Percentiles rank a stretch among this genome's conserved stretches.
These are phyloP conservation scores for Phylloscopus trochilus DNA, from an alignment of 2,113 vertebrate species.

Conservation along the genomic window DNA sequence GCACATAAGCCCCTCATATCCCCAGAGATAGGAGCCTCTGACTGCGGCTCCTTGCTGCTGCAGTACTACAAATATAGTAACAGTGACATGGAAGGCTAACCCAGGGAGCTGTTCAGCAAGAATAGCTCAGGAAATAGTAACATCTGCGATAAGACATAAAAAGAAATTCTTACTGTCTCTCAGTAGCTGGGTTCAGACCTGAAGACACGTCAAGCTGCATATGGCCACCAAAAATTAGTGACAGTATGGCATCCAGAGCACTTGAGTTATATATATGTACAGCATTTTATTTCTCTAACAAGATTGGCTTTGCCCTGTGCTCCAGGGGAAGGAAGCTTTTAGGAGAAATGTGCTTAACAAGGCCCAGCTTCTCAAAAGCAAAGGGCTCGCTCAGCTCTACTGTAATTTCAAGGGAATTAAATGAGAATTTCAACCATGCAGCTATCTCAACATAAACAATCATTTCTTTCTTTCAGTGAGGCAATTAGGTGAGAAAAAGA, in stretches of 20 bases:
- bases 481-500: neutral
- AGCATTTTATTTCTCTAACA: neutral
- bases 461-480: neutral
- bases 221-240: neutral
- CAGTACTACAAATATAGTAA: neutral
- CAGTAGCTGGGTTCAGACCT: neutral
- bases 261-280: neutral
- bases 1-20: neutral
- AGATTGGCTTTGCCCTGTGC: neutral
- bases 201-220: neutral
- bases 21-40: neutral
- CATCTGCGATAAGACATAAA: neutral
- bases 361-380: neutral
- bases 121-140: constrained; percentile 18
- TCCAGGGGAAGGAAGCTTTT: neutral
- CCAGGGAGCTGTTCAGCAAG: neutral
- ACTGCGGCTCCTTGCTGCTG: neutral
- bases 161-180: neutral
- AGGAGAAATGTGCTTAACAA: neutral
- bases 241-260: neutral
- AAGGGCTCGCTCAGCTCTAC: neutral
- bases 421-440: neutral
- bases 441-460: neutral
- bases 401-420: neutral
- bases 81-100: neutral